phyloP scores from a whole-genome alignment of 2,113 vertebrate genomes.

The human region DNA sequence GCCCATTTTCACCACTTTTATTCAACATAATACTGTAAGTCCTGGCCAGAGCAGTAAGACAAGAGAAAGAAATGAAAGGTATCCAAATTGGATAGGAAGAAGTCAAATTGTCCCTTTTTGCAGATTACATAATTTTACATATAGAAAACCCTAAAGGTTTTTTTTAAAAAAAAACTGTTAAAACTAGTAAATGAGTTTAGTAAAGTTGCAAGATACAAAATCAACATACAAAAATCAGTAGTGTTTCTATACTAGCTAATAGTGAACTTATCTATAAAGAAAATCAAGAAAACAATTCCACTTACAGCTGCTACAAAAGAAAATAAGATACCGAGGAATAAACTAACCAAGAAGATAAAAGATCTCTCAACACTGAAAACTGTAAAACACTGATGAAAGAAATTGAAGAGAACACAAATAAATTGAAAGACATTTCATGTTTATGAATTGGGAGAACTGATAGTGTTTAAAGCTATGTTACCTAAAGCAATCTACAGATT shows the following conservation, averaged over 20 bases:
- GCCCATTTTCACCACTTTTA: not conserved
- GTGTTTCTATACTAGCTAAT: not conserved
- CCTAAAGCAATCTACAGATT: not conserved
- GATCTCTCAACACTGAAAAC: not conserved
- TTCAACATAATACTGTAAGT: not conserved
- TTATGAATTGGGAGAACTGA: not conserved
- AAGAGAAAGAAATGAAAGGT: not conserved
- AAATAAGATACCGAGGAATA: not conserved
- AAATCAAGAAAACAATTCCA: not conserved
- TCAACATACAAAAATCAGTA: not conserved
- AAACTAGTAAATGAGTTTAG: not conserved
- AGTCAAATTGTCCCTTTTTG: not conserved
- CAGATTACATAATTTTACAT: not conserved
- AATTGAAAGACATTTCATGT: not conserved
- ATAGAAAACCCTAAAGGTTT: not conserved
- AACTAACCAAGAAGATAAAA: not conserved
- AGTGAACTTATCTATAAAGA: not conserved
- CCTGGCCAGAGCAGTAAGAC: not conserved
- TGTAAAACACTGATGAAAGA: not conserved
- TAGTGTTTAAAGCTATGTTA: not conserved
- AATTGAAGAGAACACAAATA: not conserved
- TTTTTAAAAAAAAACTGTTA: not conserved
- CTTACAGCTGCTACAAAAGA: not conserved
- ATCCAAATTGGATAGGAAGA: not conserved
- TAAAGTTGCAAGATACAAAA: not conserved